These are phyloP conservation scores for Drosophila neocordata DNA, from an alignment of 1,140 invertebrate species.

Conservation along the genomic window DNA sequence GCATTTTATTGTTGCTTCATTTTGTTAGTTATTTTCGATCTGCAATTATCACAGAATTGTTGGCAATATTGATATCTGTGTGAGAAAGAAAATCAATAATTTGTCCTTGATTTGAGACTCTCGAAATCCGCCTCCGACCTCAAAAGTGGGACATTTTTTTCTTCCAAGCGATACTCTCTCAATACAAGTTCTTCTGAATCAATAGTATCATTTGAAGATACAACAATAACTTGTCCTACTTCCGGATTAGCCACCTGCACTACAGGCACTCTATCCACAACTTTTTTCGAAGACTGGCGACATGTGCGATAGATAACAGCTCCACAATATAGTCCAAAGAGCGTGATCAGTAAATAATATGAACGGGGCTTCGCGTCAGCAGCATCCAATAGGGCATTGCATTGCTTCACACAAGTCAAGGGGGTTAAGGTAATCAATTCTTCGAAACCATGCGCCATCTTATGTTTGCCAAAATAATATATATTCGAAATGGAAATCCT, in stretches of 20 bases:
- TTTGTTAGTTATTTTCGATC: neutral
- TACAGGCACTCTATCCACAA: too few species aligned
- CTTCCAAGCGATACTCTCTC: slow-evolving; percentile 19
- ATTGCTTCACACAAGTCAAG: slow-evolving; percentile 29
- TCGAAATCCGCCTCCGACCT: neutral
- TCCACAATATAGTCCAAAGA: slow-evolving; percentile 39
- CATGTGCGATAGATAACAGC: slow-evolving; percentile 25
- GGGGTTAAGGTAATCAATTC: slow-evolving; percentile 45
- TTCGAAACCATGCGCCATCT: slow-evolving; percentile 21
- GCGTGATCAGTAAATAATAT: slow-evolving; percentile 13
- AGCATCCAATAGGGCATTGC: slow-evolving; percentile 20
- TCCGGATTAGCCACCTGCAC: neutral
- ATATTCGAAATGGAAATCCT: neutral
- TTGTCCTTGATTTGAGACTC: neutral
- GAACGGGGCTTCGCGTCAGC: neutral
- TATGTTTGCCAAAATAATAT: neutral
- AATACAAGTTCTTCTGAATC: neutral
- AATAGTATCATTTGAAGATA: neutral
- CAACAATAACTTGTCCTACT: neutral
- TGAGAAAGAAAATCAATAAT: neutral
- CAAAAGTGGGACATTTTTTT: slow-evolving; percentile 9
- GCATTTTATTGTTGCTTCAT: neutral
- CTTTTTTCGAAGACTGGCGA: neutral
- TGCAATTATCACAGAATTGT: too few species aligned
- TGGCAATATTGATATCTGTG: slow-evolving; percentile 33